These are phyloP conservation scores for Mylabris phalerata DNA, from an alignment of 1,140 invertebrate genomes.

Conservation along the genomic window DNA sequence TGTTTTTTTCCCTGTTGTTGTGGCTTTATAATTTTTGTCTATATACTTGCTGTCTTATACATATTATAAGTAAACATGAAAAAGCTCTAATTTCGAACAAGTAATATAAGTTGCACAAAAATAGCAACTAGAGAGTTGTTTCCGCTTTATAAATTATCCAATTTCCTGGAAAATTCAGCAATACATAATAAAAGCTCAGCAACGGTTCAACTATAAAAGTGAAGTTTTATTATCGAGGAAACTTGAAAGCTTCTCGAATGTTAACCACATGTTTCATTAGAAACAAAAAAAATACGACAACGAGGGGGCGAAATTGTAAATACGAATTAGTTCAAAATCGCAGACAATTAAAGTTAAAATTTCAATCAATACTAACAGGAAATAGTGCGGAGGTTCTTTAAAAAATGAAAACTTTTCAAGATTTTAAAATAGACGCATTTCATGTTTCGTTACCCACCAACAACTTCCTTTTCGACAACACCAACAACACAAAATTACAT, in stretches of 20 bases:
- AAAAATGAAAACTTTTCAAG: slow-evolving; percentile 1
- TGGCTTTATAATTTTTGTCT: too few species aligned
- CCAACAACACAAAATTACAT: slow-evolving; percentile 13
- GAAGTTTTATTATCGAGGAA: slow-evolving; percentile 2
- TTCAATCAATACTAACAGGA: slow-evolving; percentile 3
- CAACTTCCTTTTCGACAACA: slow-evolving; percentile 11
- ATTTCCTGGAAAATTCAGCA: slow-evolving; percentile 15
- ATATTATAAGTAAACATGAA: background rate
- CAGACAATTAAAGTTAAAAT: slow-evolving; percentile 5
- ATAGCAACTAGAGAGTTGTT: slow-evolving; percentile 7
- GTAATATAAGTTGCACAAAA: slow-evolving; percentile 8
- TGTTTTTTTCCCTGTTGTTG: too few species aligned
- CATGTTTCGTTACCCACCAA: slow-evolving; percentile 5
- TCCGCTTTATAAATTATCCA: slow-evolving; percentile 16
- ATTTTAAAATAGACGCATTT: background rate
- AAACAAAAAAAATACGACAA: too few species aligned
- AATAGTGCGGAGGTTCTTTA: background rate
- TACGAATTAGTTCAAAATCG: background rate
- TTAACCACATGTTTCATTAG: background rate
- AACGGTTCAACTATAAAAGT: background rate
- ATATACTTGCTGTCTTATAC: too few species aligned
- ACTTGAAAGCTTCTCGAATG: slow-evolving; percentile 10
- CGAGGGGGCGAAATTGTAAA: background rate
- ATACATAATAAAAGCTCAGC: slow-evolving; percentile 11
- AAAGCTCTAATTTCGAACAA: slow-evolving; percentile 2